phyloP scores from a whole-genome alignment of 2,888 invertebrate species.

The Aphrophora alni region DNA sequence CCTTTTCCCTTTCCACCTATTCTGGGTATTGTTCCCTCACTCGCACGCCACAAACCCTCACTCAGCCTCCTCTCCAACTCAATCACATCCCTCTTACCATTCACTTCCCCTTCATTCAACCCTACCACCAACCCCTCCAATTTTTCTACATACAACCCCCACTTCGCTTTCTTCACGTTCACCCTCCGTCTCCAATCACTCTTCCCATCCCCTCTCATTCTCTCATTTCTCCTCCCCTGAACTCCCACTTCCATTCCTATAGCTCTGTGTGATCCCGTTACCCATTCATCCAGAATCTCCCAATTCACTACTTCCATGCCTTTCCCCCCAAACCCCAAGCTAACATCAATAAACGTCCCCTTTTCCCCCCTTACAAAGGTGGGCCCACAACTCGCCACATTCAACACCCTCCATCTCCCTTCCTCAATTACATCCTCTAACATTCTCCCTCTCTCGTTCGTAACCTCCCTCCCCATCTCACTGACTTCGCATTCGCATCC shows the following conservation, averaged over 20 bases:
- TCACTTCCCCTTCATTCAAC: not conserved
- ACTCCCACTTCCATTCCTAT: no score
- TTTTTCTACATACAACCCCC: no score
- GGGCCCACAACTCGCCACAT: not conserved
- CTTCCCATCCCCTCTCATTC: no score
- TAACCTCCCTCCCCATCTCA: not conserved
- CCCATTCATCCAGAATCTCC: no score
- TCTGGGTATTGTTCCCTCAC: no score
- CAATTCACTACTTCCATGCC: no score
- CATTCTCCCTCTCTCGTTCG: not conserved
- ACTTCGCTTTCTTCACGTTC: no score
- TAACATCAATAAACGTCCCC: not conserved
- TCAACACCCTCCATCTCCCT: not conserved
- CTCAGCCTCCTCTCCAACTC: not conserved
- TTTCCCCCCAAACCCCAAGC: no score
- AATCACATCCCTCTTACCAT: not conserved
- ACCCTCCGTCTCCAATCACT: no score
- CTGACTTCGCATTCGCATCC: not conserved
- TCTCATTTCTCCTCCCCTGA: no score
- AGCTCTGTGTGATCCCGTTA: no score
- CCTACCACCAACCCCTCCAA: not conserved
- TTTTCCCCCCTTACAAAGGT: not conserved
- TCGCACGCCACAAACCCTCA: not conserved
- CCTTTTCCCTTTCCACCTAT: no score
- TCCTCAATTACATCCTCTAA: not conserved